phyloP scores from a whole-genome alignment of 2,113 vertebrate species.

The Catagonus wagneri region DNA sequence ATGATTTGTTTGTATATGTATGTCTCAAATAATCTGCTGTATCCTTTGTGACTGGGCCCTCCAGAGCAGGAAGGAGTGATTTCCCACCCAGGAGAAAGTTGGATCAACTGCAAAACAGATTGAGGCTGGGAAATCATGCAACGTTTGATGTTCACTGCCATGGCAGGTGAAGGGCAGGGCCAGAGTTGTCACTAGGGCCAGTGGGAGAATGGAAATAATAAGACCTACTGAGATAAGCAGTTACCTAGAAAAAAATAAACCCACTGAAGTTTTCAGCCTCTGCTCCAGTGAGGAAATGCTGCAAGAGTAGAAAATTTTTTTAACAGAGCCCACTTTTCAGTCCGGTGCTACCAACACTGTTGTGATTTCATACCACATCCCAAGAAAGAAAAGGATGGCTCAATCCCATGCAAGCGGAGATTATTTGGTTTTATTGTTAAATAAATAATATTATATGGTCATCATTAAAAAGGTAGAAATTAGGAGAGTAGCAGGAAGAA shows the following conservation, averaged over 20 bases:
- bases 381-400: too few species aligned
- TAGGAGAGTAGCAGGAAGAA: background rate
- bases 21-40: background rate
- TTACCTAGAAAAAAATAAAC: too few species aligned
- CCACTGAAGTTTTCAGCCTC: background rate
- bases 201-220: background rate
- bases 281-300: background rate
- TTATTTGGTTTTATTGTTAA: too few species aligned
- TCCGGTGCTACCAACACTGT: background rate
- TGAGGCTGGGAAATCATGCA: background rate
- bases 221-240: fast-evolving
- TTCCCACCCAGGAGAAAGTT: background rate
- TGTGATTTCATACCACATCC: background rate
- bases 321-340: background rate
- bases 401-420: too few species aligned
- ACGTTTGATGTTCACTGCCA: background rate
- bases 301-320: background rate
- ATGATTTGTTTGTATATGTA: background rate
- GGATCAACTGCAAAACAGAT: background rate
- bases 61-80: background rate
- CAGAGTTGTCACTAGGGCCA: background rate
- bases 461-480: background rate
- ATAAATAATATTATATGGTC: background rate
- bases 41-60: background rate
- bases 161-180: background rate